These are phyloP conservation scores for Oryzias woworae DNA, from an alignment of 2,113 vertebrate species.

Conservation along the genomic window DNA sequence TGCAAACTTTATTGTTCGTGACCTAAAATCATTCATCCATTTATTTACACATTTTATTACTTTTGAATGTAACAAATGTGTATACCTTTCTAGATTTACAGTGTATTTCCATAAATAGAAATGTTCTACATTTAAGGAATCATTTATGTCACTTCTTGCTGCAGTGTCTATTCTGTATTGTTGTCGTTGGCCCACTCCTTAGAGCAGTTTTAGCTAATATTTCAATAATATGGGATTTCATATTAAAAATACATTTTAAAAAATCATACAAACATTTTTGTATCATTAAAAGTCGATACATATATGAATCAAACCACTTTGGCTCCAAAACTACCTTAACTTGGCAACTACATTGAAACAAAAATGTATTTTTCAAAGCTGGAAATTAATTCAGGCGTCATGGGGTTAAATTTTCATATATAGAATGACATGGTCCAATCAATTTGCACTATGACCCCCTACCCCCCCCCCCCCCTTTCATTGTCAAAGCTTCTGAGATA, in stretches of 20 bases:
- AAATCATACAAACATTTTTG: no score
- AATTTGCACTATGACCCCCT: slow-evolving; percentile 28
- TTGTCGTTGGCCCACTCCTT: neutral
- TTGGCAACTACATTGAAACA: no score
- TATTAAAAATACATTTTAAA: neutral
- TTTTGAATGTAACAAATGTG: neutral
- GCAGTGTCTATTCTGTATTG: no score
- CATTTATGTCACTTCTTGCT: no score
- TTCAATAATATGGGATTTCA: neutral
- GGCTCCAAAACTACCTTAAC: no score
- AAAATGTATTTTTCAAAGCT: neutral
- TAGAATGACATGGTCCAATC: neutral
- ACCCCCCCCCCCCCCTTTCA: slow-evolving; percentile 16
- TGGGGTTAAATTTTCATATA: neutral
- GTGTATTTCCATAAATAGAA: no score
- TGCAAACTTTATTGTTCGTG: neutral
- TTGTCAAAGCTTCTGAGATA: slow-evolving; percentile 46
- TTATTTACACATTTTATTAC: neutral
- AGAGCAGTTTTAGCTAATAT: neutral
- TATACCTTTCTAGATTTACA: no score
- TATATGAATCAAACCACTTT: no score
- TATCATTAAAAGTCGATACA: no score
- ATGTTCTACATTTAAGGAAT: no score
- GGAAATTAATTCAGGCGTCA: no score
- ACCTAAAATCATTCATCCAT: neutral